Percentiles rank a stretch among this genome's conserved stretches.
These are phyloP conservation scores for Gibbula magus DNA, from an alignment of 2,888 invertebrate species.

Conservation along the genomic window DNA sequence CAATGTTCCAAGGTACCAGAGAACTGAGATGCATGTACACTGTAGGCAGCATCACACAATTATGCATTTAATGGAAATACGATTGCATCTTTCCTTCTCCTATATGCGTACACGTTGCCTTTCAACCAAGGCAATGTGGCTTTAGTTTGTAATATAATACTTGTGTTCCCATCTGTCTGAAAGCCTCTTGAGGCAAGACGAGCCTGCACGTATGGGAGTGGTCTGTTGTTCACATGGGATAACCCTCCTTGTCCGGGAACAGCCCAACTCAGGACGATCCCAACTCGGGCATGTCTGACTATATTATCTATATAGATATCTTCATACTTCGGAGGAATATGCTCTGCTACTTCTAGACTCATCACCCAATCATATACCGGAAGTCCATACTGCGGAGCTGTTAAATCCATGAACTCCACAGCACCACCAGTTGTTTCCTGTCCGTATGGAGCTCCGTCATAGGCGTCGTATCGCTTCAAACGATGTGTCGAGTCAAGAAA, in stretches of 20 bases:
- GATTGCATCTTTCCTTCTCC: background rate
- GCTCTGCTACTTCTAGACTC: conserved; percentile 55
- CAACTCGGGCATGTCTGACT: conserved; percentile 45
- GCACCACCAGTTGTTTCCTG: conserved; percentile 46
- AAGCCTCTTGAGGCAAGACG: conserved; percentile 40
- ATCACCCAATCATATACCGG: conserved; percentile 53
- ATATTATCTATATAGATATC: conserved; percentile 49
- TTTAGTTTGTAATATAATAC: conserved; percentile 30
- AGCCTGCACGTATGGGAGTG: conserved; percentile 40
- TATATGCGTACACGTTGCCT: conserved; percentile 44
- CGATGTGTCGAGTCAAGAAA: conserved; percentile 38
- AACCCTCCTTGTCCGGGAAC: conserved; percentile 48
- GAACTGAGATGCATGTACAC: no score
- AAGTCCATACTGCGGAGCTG: conserved; percentile 51
- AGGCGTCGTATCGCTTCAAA: conserved; percentile 46
- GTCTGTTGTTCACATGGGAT: conserved; percentile 48
- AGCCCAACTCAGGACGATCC: conserved; percentile 55
- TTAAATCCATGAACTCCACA: conserved; percentile 51
- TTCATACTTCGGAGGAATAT: conserved; percentile 51
- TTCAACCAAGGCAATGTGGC: conserved; percentile 43
- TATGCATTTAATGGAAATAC: background rate
- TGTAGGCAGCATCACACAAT: background rate
- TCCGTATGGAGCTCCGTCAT: conserved; percentile 52
- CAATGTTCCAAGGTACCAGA: no score
- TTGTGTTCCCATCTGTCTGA: conserved; percentile 31